Percentiles rank a stretch among this genome's conserved stretches.
Conservation (phyloP, 2,888 invertebrate genomes). For the Orthosia gothica region DNA sequence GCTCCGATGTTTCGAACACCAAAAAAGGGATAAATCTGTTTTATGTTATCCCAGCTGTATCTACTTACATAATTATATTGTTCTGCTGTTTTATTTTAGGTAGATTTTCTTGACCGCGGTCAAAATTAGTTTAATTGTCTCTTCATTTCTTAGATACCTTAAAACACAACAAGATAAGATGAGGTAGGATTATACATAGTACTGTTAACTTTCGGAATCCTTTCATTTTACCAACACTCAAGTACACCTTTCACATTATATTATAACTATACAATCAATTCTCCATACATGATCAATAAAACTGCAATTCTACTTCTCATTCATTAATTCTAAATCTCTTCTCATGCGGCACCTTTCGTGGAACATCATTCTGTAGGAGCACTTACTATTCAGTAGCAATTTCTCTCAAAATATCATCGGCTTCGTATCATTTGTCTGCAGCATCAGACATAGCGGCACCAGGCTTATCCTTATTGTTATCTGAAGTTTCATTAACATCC, state of each 20-base stretch:
- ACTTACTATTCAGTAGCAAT: constrained; percentile 47
- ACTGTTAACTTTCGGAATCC: constrained; percentile 19
- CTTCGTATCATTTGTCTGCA: constrained; percentile 60
- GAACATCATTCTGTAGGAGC: constrained; percentile 55
- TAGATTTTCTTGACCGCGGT: neutral
- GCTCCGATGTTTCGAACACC: no score
- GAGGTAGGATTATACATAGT: neutral
- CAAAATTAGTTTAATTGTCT: neutral
- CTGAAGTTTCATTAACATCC: constrained; percentile 81
- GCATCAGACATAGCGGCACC: constrained; percentile 84
- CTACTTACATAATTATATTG: no score
- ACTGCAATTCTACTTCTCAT: constrained; percentile 63
- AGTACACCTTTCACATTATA: constrained; percentile 13
- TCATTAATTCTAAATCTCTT: constrained; percentile 68
- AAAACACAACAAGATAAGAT: neutral
- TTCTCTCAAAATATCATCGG: constrained; percentile 55
- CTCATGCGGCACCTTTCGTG: constrained; percentile 67
- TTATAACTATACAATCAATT: constrained; percentile 22
- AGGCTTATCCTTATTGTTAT: constrained; percentile 79
- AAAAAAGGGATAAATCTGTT: neutral
- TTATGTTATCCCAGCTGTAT: neutral
- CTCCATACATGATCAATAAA: constrained; percentile 47
- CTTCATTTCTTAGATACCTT: neutral
- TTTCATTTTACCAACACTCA: neutral
- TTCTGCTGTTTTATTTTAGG: neutral